Evolutionary conservation across 2,797 vertebrate species (phyloP).

Genomic region (Agapornis canus): DNA sequence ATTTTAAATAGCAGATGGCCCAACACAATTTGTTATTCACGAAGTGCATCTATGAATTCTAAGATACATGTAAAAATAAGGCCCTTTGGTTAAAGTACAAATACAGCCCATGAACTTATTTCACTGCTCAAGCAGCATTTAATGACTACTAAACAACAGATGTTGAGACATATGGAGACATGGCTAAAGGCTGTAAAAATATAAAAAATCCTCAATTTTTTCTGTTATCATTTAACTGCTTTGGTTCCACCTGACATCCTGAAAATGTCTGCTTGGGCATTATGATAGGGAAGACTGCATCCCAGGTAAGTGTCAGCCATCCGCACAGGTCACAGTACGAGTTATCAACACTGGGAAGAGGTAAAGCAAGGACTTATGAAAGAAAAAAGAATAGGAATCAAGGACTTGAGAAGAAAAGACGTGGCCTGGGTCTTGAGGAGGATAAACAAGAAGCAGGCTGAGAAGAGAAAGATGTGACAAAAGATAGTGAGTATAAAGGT

Average conservation of each 20-base stretch:
- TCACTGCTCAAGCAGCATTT: background rate
- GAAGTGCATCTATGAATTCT: background rate
- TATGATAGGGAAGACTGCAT: background rate
- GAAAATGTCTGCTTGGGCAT: background rate
- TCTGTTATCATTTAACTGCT: background rate
- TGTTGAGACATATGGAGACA: background rate
- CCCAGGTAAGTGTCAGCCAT: background rate
- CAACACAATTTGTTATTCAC: constrained; percentile 1
- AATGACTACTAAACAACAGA: background rate
- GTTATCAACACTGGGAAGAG: background rate
- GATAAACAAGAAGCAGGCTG: background rate
- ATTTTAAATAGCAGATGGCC: constrained; percentile 6
- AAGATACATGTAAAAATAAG: background rate
- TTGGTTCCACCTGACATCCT: background rate
- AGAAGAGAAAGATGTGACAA: background rate
- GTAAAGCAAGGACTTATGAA: background rate
- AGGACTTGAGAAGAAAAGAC: background rate
- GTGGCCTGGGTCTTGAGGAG: background rate
- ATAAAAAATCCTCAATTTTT: background rate
- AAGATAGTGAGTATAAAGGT: background rate
- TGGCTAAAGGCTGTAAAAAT: background rate
- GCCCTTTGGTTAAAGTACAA: background rate
- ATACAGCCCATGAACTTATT: background rate
- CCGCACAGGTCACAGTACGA: background rate
- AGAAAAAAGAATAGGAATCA: background rate